Percentiles rank a stretch among this genome's conserved stretches.
These are phyloP conservation scores for Myrmecobius fasciatus DNA, from an alignment of 2,113 vertebrate genomes.

Conservation along the genomic window DNA sequence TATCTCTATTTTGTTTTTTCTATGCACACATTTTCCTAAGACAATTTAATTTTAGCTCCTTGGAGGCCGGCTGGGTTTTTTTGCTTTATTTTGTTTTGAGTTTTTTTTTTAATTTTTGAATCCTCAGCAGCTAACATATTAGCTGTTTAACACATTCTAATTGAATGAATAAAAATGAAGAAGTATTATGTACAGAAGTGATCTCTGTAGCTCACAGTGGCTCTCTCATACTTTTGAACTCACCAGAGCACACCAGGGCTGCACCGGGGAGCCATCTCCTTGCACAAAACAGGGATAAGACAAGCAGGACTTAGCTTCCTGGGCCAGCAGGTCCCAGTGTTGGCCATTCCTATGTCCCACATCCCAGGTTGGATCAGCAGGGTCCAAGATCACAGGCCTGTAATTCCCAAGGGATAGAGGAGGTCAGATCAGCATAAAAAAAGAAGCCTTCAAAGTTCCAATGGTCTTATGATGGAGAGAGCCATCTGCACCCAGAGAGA, in stretches of 20 bases:
- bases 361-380: slow-evolving; percentile 64
- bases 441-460: too few relatives aligned
- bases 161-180: background rate
- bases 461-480: too few relatives aligned
- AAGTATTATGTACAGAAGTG: background rate
- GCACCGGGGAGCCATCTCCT: background rate
- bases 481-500: too few relatives aligned
- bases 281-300: slow-evolving; percentile 4
- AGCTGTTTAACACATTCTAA: background rate
- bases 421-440: background rate
- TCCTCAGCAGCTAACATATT: fast-evolving
- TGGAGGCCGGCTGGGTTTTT: fast-evolving
- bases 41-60: background rate
- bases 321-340: slow-evolving; percentile 59
- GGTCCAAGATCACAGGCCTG: slow-evolving; percentile 75
- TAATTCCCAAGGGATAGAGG: slow-evolving; percentile 16
- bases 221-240: slow-evolving; percentile 9
- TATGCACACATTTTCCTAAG: background rate
- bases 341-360: slow-evolving; percentile 47
- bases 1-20: too few relatives aligned
- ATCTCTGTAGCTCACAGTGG: background rate
- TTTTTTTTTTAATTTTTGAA: background rate
- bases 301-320: slow-evolving; percentile 30
- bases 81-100: too few relatives aligned
- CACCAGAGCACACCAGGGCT: slow-evolving; percentile 63